phyloP scores from a whole-genome alignment of 2,113 vertebrate species.

The Eidolon helvum region DNA sequence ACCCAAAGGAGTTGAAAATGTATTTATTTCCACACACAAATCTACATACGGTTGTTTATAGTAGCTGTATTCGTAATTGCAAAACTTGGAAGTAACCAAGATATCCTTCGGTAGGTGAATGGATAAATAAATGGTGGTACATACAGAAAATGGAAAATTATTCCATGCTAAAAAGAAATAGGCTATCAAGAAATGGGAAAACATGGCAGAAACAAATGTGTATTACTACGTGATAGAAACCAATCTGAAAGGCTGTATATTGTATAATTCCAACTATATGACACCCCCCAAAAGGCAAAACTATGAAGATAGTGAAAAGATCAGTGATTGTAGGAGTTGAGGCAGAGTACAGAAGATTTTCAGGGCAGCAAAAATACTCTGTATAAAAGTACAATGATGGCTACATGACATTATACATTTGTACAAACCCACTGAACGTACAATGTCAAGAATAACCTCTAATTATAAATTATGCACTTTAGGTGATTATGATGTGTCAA shows the following conservation, averaged over 20 bases:
- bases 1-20: neutral
- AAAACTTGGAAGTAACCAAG: neutral
- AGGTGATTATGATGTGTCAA: neutral
- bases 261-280: neutral
- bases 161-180: neutral
- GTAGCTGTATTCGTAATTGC: neutral
- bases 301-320: neutral
- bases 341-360: neutral
- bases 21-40: neutral
- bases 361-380: neutral
- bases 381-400: neutral
- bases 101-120: neutral
- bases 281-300: neutral
- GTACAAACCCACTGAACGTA: neutral
- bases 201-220: neutral
- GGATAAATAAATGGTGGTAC: neutral
- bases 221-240: neutral
- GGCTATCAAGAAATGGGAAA: neutral
- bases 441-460: neutral
- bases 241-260: neutral
- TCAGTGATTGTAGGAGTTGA: neutral
- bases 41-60: neutral
- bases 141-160: neutral
- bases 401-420: neutral
- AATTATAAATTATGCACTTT: neutral